Base-by-base conservation (phyloP, 1,140 invertebrate genomes). In the Drosophila novamexicana region DNA sequence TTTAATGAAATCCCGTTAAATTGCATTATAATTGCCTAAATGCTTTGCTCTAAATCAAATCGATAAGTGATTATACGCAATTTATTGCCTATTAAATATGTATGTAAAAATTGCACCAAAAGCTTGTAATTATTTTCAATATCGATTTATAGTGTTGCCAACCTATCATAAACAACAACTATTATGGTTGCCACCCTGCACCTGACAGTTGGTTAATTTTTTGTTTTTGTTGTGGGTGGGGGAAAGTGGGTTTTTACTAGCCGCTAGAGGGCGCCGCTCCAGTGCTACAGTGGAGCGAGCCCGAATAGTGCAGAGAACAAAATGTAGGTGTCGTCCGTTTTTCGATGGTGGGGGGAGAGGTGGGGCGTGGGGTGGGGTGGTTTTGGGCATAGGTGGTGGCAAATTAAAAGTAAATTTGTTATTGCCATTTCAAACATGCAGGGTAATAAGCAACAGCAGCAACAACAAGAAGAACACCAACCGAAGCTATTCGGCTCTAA, bases 401-500 rank as follows among this genome's bases (percentile, higher is more conserved):
- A 72, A 75, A 72, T 71, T 75, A 72, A 72, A 75, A 71, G 57
- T 71, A 71, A 65, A 65, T 75, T 75, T 65, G 54, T 40, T 49
- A 65, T 58, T 63, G 54, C 73, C 39, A 65, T 59, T 75, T 63
- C 44, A 42, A 61, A 49, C 57, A 74, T 67, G 44, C 54, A 58
- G 53, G 10, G 53, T 42, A 49, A 64, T 64, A 70, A 66, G 56
- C 22, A 63, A 8, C 36, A 65, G 14, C 42, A 45, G n/a, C 8
- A 45, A 59, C 40, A 44, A 62, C n/a, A 62, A 47, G 2, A 49
- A 32, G 1, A 52, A 14, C 49, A 34, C 7, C 3, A 34, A 49
- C 50, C 32, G 49, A 68, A 54, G 32, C 44, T 56, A 39, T 61
- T 67, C 54, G 63, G 39, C 7, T 10, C 4, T 16, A 34, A 39